These are phyloP conservation scores for honey bee (Apis mellifera) DNA, from an alignment of 1,140 invertebrate species.

Conservation along the genomic window Amel_HAv3.1 CM009943.2:6522501-6523000, in stretches of 20 bases:
- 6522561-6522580: slow-evolving; percentile 50
- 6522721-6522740: neutral
- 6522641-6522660: slow-evolving; percentile 13
- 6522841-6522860: neutral
- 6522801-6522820: neutral
- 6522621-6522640: slow-evolving; percentile 19
- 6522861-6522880: neutral
- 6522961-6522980: neutral
- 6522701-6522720: neutral
- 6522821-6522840: neutral
- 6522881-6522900: neutral
- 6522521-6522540: slow-evolving; percentile 24
- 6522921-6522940: neutral
- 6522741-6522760: neutral
- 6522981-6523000: slow-evolving; percentile 6
- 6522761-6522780: neutral
- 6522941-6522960: neutral
- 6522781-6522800: neutral
- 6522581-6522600: slow-evolving; percentile 44
- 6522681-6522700: neutral
- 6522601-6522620: slow-evolving; percentile 25
- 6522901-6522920: neutral
- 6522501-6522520: slow-evolving; percentile 37
- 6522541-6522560: slow-evolving; percentile 42
- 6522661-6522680: neutral